Base-by-base conservation (phyloP, 2,113 vertebrate genomes). In the Macrotus californicus region DNA sequence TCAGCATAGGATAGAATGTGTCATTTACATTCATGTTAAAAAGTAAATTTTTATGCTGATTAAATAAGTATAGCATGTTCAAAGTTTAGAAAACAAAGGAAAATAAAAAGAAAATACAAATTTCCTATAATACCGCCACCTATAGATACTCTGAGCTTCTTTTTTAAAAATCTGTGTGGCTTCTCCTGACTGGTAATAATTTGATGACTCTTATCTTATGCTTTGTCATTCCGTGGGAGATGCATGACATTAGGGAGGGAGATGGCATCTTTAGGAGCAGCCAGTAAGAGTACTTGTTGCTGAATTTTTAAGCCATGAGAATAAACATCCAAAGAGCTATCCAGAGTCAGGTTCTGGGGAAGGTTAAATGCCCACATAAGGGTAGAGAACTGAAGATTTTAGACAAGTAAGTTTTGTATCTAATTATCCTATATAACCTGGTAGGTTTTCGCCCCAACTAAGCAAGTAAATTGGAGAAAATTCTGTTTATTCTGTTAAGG, bases 391-490 rank as follows among this genome's bases (percentile, higher is more conserved):
- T 75, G 24, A 73, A 91, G 75, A 52, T 66, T 92, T 93, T 46
- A 84, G 2, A 56, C 9, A 12, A 89, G 59, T 34, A 64, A 4
- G 0, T 43, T 7, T 76, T 93, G 26, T 50, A 76, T 87, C 12
- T 80, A 87, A 96, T n/a, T 97, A 66, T 94, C 67, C 36, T 83
- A 4, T 46, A 39, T 70, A 87, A 80, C 39, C 26, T 59, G 29
- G 34, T 86, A 91, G 26, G 6, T 56, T 43, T 76, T 39, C 61
- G 26, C 12, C 5, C 84, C 22, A 7, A 19, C 29, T 75, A 72
- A 56, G 82, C 21, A 90, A 87, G n/a, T 61, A 12, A 66, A 59
- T 41, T 36, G 75, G 70, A 70, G 24, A 88, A 93, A 59, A 70
- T 91, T 84, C 26, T 77, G 69, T 15, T 76, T 59, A 36, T 84